A percentile compares a stretch with the other conserved stretches of the same genome.
These are phyloP conservation scores for Bombus superbus DNA, from an alignment of 1,140 invertebrate species.

Conservation along the genomic window DNA sequence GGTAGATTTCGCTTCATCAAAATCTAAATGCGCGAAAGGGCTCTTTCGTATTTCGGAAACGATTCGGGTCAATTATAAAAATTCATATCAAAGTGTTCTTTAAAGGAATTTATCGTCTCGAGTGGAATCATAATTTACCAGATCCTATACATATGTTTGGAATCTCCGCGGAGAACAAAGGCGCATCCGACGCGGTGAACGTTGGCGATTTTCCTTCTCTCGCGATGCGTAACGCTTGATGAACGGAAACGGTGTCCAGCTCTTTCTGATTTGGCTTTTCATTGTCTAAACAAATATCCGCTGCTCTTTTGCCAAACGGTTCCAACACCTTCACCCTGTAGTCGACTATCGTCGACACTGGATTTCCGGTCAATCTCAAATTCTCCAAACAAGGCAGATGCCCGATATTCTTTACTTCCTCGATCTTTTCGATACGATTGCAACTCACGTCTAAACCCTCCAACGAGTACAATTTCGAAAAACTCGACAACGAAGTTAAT, in stretches of 20 bases:
- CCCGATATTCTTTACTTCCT: conserved; percentile 91
- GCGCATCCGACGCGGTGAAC: conserved; percentile 76
- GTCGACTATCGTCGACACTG: conserved; percentile 92
- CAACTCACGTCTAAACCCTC: conserved; percentile 93
- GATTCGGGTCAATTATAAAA: background rate
- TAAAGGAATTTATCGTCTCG: background rate
- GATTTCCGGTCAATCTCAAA: conserved; percentile 93
- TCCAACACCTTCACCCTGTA: conserved; percentile 95
- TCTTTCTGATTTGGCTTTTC: conserved; percentile 94
- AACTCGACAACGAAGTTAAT: conserved; percentile 89
- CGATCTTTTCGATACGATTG: conserved; percentile 91
- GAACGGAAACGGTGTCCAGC: conserved; percentile 94
- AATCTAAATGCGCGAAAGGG: background rate
- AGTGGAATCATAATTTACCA: background rate
- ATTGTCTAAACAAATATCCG: conserved; percentile 92
- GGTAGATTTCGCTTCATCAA: background rate
- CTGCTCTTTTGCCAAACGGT: conserved; percentile 90
- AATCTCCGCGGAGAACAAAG: conserved; percentile 79
- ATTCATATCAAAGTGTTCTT: conserved; percentile 33
- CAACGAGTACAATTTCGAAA: conserved; percentile 93
- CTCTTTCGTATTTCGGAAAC: no score
- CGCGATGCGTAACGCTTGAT: conserved; percentile 91
- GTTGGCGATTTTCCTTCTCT: conserved; percentile 84
- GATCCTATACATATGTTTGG: conserved; percentile 68
- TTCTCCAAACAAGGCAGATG: conserved; percentile 93